Evolutionary conservation across 2,888 invertebrate species (phyloP), one percentile per base, ranked within the genome.

Genomic region (Suillia variegata): DNA sequence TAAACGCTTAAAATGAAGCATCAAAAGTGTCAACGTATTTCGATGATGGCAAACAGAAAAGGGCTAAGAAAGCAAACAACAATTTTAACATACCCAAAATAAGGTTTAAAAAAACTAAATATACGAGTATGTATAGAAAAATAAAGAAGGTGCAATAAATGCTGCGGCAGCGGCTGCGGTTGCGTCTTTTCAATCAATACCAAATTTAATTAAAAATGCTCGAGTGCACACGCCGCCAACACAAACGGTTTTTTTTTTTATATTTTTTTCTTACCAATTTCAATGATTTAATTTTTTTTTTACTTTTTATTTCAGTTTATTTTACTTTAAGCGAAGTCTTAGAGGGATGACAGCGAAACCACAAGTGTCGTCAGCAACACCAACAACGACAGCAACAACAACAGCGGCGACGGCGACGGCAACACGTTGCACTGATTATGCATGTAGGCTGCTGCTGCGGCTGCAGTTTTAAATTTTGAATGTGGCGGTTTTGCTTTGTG

Each of bases 191-290:
- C 17, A 45, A 18, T 45, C 45, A 45, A 45, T 20, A 18, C 26
- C 21, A 48, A 22, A 54, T 61, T 59, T 54, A 55, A 63, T 62
- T 63, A 58, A 62, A 60, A 62, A 60, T 59, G 51, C 59, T 56
- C 49, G 53, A 47, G 33, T 26, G 59, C 49, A 51, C 20, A 13
- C 45, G 48, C n/a, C 20, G 45, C 45, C 45, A 18, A 45, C 45
- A 18, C 45, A 20, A 45, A n/a, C 6, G n/a, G 6, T 31, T 31
- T 31, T 31, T 31, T 31, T 12, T 38, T 38, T 38, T 5, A n/a
- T 6, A 5, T 5, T 26, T 26, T 26, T 26, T 26, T 26, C 10
- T 26, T 26, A 26, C 26, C 6, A 26, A 10, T 26, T 5, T n/a
- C n/a, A n/a, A n/a, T n/a, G n/a, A n/a, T n/a, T n/a, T n/a, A n/a